Evolutionary conservation across 1,140 invertebrate species (phyloP), one percentile per base, ranked within the genome.

Genomic region (Penaeus chinensis): DNA sequence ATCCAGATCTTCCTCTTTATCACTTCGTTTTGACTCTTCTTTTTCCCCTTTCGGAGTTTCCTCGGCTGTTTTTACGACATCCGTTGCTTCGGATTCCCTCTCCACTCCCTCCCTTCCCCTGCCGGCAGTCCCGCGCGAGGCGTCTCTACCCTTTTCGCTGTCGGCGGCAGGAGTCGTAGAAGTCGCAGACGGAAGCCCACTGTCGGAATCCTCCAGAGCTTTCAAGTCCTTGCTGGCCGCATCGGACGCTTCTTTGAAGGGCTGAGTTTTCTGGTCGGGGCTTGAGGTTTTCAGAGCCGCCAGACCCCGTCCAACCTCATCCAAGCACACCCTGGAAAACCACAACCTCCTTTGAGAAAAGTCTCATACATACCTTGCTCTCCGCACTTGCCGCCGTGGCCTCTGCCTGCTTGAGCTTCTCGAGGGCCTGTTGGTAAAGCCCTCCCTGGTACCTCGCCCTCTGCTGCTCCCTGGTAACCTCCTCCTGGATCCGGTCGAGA

Each of bases 361-460:
- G 66, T 71, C 65, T 66, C n/a, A 27, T 27, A 42, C 47, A n/a
- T 42, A 78, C 77, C 83, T 76, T 85, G 69, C 32, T 65, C 37
- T 85, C 71, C 3, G 83, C 74, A 24, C 47, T n/a, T 24, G 71
- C 42, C 74, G 74, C 60, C 37, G 62, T 61, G 22, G n/a, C 74
- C 74, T 78, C 80, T 22, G 60, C 47, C 27, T 76, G 60, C 80
- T 65, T 82, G 13, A 87, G 80, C 54, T 77, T 78, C 54, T 83
- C 86, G 22, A 87, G 19, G 42, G 81, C 80, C 74, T 77, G 80
- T 42, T 87, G 80, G 42, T 87, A 82, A 24, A 87, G 80, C 61
- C 65, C 71, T 19, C 86, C 86, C 20, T 82, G 71, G 13, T 66
- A 22, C 37, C 81, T 60, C 54, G 81, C 80, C 71, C 82, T 80